These are phyloP conservation scores for Okamejei kenojei DNA, from an alignment of 2,797 vertebrate species.

Conservation along the genomic window DNA sequence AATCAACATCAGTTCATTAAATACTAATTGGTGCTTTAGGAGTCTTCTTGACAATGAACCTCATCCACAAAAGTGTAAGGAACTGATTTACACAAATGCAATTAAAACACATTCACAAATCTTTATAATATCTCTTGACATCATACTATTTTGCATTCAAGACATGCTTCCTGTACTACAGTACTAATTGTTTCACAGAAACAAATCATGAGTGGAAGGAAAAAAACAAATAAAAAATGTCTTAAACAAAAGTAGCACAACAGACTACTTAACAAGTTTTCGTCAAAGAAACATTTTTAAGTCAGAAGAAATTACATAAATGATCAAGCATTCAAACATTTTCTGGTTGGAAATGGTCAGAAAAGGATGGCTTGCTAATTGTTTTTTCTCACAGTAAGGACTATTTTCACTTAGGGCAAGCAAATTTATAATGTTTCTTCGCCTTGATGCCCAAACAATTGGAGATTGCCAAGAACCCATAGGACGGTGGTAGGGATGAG, in stretches of 20 bases:
- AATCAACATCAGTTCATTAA: slow-evolving; percentile 8
- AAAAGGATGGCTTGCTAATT: neutral
- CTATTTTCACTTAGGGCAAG: neutral
- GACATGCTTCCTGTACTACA: neutral
- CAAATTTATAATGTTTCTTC: neutral
- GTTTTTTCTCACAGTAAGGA: neutral
- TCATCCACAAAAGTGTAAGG: neutral
- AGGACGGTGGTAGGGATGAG: too few relatives aligned
- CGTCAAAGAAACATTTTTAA: neutral
- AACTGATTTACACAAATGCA: neutral
- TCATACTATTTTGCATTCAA: neutral
- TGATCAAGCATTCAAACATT: neutral
- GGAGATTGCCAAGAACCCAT: neutral
- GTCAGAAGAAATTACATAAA: neutral
- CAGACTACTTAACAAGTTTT: neutral
- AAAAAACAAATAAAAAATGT: neutral
- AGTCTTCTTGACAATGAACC: neutral
- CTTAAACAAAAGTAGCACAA: neutral
- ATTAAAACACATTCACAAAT: neutral
- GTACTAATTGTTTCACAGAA: neutral
- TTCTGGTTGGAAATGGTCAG: neutral
- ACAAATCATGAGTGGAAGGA: neutral
- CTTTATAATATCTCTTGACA: neutral
- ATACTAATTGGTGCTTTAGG: slow-evolving; percentile 2
- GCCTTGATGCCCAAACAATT: neutral